Percentiles rank a stretch among this genome's conserved stretches.
Conservation (phyloP, 2,113 vertebrate species). For the Rhombomys opimus region DNA sequence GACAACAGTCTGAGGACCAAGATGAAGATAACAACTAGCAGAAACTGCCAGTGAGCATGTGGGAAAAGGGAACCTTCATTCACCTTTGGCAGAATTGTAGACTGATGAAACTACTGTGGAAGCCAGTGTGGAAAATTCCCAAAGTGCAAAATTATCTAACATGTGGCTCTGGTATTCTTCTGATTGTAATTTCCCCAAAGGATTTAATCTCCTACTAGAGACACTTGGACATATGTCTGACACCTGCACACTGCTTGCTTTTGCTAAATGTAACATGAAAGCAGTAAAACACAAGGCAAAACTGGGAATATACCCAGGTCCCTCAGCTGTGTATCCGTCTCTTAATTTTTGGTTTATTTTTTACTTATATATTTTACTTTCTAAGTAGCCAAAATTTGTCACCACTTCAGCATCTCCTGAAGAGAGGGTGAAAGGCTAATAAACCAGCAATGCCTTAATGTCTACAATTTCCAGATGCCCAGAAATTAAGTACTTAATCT, state of each 20-base stretch:
- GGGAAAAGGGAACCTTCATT: neutral
- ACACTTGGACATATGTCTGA: neutral
- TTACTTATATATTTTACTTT: neutral
- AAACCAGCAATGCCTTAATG: neutral
- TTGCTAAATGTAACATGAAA: neutral
- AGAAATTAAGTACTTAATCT: too few relatives aligned
- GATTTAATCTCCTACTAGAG: neutral
- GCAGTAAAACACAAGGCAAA: neutral
- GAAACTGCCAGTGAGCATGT: neutral
- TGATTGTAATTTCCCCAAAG: neutral
- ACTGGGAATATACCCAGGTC: neutral
- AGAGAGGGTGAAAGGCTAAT: neutral
- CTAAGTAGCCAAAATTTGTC: neutral
- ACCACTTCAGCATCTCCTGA: neutral
- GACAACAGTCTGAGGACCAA: neutral
- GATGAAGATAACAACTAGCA: neutral
- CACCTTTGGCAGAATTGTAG: neutral
- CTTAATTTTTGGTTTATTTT: too few relatives aligned
- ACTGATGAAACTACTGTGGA: neutral
- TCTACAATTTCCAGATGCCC: neutral
- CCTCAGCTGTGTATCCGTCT: neutral
- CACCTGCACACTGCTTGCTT: neutral
- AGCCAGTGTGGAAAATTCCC: neutral
- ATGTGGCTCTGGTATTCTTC: neutral
- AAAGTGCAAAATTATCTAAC: neutral